phyloP scores from a whole-genome alignment of 2,888 invertebrate genomes.

The Standfussiana lucernea region DNA sequence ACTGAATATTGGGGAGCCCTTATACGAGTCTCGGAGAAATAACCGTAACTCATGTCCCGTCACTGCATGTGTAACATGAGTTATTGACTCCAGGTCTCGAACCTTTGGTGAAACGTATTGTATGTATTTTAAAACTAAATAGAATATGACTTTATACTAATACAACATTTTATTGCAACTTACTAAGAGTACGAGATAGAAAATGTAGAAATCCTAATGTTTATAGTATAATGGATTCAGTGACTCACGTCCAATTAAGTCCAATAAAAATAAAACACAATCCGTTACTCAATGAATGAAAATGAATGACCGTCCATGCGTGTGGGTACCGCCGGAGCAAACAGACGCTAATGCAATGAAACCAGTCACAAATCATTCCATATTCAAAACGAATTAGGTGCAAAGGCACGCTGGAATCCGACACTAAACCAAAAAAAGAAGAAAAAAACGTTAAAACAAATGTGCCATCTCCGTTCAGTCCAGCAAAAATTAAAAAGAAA shows the following conservation, averaged over 20 bases:
- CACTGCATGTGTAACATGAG: constrained; percentile 13
- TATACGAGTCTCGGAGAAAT: constrained; percentile 3
- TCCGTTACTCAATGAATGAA: constrained; percentile 72
- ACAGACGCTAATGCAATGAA: constrained; percentile 75
- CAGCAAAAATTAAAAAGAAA: constrained; percentile 62
- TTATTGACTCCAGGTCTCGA: neutral
- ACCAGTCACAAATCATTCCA: constrained; percentile 78
- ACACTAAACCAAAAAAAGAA: constrained; percentile 39
- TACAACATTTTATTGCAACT: neutral
- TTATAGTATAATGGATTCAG: constrained; percentile 42
- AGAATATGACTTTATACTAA: too few relatives aligned
- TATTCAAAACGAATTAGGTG: constrained; percentile 79
- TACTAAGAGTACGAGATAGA: neutral
- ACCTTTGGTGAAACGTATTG: neutral
- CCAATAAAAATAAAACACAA: constrained; percentile 71
- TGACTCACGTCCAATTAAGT: constrained; percentile 68
- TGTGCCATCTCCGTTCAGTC: constrained; percentile 46
- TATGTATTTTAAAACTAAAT: neutral
- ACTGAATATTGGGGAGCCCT: constrained; percentile 7
- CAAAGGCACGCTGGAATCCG: constrained; percentile 68
- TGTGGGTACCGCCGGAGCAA: constrained; percentile 67
- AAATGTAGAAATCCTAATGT: constrained; percentile 32
- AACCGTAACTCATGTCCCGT: constrained; percentile 3
- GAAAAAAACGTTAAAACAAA: constrained; percentile 51
- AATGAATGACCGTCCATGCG: constrained; percentile 72